phyloP scores from a whole-genome alignment of 2,888 invertebrate genomes.

The Acheta domesticus region DNA sequence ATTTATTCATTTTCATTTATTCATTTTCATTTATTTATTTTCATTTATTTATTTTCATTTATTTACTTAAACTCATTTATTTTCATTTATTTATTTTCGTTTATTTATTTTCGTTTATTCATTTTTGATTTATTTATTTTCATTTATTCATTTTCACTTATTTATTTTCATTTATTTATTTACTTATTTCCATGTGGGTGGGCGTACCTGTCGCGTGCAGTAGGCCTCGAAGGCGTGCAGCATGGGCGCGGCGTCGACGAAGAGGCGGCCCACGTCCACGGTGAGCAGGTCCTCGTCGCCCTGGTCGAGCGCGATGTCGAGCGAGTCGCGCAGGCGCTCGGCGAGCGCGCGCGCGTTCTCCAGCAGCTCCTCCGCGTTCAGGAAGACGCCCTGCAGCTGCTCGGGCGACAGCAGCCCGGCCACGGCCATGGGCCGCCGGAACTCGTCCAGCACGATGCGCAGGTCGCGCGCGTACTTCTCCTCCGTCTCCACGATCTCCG shows the following conservation, averaged over 20 bases:
- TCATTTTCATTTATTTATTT: too few relatives aligned
- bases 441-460: slow-evolving; percentile 88
- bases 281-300: slow-evolving; percentile 73
- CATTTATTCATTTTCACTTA: too few relatives aligned
- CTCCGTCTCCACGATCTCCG: slow-evolving; percentile 94
- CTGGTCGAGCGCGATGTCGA: slow-evolving; percentile 68
- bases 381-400: slow-evolving; percentile 86
- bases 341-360: slow-evolving; percentile 83
- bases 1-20: too few relatives aligned
- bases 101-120: too few relatives aligned
- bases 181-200: too few relatives aligned
- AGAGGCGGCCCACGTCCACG: slow-evolving; percentile 86
- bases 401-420: slow-evolving; percentile 77
- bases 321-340: slow-evolving; percentile 78
- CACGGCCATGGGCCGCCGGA: slow-evolving; percentile 88
- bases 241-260: slow-evolving; percentile 89
- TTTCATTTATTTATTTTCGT: too few relatives aligned
- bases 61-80: too few relatives aligned
- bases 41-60: too few relatives aligned
- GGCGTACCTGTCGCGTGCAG: slow-evolving; percentile 82
- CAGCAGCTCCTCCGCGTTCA: slow-evolving; percentile 88
- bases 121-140: too few relatives aligned
- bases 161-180: too few relatives aligned
- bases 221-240: slow-evolving; percentile 92
- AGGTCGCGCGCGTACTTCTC: slow-evolving; percentile 92